These are phyloP conservation scores for Chymomyza costata DNA, from an alignment of 1,140 invertebrate genomes.

Conservation along the genomic window DNA sequence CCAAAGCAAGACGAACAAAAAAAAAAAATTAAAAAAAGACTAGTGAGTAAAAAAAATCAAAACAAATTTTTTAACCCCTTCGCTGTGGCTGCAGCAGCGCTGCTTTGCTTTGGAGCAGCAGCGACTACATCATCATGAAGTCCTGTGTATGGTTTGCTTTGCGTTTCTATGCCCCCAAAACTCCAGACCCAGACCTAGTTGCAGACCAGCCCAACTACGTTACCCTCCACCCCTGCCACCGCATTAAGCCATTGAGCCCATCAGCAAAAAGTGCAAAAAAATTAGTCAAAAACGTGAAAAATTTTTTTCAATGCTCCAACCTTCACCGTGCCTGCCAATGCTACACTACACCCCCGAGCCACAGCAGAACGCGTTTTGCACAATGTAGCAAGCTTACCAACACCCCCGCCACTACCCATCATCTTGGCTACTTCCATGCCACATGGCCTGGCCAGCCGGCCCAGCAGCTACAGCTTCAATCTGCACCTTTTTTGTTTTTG, in stretches of 20 bases:
- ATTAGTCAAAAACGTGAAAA: constrained; percentile 66
- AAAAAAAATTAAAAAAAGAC: constrained; percentile 21
- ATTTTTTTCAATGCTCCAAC: constrained; percentile 24
- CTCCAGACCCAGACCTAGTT: too few species aligned
- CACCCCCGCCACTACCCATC: constrained; percentile 18
- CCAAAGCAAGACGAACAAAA: too few species aligned
- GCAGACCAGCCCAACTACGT: constrained; percentile 2
- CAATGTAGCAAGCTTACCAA: constrained; percentile 60
- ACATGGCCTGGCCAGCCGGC: too few species aligned
- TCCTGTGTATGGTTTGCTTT: constrained; percentile 11
- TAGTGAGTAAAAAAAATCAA: constrained; percentile 65
- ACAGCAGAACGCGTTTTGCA: constrained; percentile 52
- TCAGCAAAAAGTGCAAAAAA: constrained; percentile 56
- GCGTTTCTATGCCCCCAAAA: constrained; percentile 21
- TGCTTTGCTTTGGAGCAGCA: too few species aligned
- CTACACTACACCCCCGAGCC: background rate
- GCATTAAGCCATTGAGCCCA: constrained; percentile 51
- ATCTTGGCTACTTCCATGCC: background rate
- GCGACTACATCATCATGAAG: constrained; percentile 9
- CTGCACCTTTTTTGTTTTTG: constrained; percentile 32
- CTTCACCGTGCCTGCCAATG: background rate
- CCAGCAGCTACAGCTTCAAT: too few species aligned
- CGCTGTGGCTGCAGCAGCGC: constrained; percentile 23
- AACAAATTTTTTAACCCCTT: constrained; percentile 71
- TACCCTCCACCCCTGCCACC: constrained; percentile 11